These are phyloP conservation scores for Mimumesa dahlbomi DNA, from an alignment of 2,888 invertebrate genomes.

Conservation along the genomic window DNA sequence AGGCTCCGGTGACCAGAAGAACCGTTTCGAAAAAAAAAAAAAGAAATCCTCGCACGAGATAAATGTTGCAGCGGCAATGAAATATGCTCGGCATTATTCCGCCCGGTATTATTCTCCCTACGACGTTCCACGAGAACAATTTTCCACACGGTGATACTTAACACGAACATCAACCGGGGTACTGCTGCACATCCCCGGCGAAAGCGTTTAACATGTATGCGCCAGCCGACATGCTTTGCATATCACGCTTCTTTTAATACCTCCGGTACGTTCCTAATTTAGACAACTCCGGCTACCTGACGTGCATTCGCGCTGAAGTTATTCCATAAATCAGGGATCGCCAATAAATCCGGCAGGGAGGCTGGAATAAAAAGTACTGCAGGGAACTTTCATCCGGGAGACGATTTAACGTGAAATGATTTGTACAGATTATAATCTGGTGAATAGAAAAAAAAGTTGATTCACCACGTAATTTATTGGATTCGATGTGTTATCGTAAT, in stretches of 20 bases:
- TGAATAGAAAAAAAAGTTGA: too few species aligned
- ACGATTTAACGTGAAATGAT: too few species aligned
- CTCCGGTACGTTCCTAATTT: conserved; percentile 18
- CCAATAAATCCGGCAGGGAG: too few species aligned
- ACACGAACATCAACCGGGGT: conserved; percentile 35
- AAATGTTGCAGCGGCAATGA: conserved; percentile 28
- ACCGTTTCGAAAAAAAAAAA: not conserved
- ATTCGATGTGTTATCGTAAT: too few species aligned
- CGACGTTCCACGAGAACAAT: conserved; percentile 39
- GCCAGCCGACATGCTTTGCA: conserved; percentile 27
- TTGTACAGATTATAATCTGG: too few species aligned
- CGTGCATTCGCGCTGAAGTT: not conserved
- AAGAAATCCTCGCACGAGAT: conserved; percentile 18
- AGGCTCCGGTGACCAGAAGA: too few species aligned
- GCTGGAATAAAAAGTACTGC: too few species aligned
- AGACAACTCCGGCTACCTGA: not conserved
- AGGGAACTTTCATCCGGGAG: too few species aligned
- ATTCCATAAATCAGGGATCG: not conserved
- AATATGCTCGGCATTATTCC: conserved; percentile 31
- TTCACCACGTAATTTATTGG: too few species aligned
- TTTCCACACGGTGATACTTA: conserved; percentile 42
- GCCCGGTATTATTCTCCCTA: conserved; percentile 10
- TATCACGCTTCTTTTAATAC: conserved; percentile 37
- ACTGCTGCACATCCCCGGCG: conserved; percentile 18
- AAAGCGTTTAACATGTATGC: conserved; percentile 29